These are phyloP conservation scores for Eurystomus gularis DNA, from an alignment of 2,113 vertebrate species.

Conservation along the genomic window DNA sequence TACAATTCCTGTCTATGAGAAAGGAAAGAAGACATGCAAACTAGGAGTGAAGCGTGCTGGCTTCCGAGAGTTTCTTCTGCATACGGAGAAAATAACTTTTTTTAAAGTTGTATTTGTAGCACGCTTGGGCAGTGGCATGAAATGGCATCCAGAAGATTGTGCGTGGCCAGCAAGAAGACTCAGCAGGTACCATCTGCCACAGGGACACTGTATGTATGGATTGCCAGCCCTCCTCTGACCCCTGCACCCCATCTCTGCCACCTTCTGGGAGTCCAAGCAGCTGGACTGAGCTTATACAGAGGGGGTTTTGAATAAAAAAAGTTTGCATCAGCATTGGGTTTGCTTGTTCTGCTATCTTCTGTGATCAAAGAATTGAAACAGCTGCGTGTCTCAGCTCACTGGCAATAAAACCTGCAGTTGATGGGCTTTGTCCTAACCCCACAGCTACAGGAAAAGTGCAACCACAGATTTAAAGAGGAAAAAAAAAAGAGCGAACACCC, in stretches of 20 bases:
- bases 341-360: slow-evolving; percentile 15
- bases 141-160: neutral
- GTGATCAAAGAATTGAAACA: slow-evolving; percentile 47
- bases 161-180: neutral
- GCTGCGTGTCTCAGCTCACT: slow-evolving; percentile 37
- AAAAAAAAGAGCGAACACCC: neutral
- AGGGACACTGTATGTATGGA: fast-evolving
- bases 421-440: neutral
- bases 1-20: neutral
- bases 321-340: neutral
- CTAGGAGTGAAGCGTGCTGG: neutral
- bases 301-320: neutral
- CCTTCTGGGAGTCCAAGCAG: neutral
- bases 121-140: neutral
- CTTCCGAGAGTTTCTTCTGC: neutral
- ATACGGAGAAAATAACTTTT: fast-evolving
- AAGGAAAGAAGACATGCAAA: neutral
- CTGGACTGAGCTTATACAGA: neutral
- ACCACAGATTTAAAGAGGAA: neutral
- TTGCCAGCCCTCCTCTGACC: neutral
- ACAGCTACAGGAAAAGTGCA: neutral
- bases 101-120: neutral
- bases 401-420: slow-evolving; percentile 27
- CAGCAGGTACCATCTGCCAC: neutral
- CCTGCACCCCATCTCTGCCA: neutral